Conservation (phyloP, 2,113 vertebrate genomes). For the Rhinolophus ferrumequinum region DNA sequence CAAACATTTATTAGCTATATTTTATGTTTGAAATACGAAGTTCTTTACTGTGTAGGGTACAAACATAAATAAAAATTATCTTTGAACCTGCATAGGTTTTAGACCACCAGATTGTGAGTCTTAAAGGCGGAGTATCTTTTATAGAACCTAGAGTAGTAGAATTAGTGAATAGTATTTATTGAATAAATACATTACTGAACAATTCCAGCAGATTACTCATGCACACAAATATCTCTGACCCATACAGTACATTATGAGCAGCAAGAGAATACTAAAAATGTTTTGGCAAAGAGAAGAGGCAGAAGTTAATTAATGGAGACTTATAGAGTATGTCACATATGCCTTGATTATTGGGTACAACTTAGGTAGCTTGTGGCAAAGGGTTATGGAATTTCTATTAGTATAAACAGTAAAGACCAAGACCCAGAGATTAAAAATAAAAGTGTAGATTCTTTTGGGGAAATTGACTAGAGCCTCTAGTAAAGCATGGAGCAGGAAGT, state of each 20-base stretch:
- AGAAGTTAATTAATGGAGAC: background rate
- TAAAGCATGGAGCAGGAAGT: background rate
- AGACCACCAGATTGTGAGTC: background rate
- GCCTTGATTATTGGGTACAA: background rate
- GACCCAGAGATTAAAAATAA: background rate
- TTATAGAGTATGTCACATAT: background rate
- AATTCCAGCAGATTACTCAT: background rate
- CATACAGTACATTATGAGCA: background rate
- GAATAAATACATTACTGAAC: background rate
- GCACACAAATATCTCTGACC: background rate
- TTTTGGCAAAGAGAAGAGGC: background rate
- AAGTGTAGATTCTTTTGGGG: background rate
- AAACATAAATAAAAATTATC: background rate
- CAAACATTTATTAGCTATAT: background rate
- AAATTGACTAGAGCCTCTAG: background rate
- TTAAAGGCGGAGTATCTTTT: background rate
- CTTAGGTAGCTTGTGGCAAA: background rate
- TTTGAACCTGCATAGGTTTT: background rate
- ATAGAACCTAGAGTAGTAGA: background rate
- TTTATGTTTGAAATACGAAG: background rate
- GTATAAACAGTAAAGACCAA: background rate
- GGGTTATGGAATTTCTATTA: background rate
- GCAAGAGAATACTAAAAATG: background rate
- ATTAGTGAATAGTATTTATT: background rate
- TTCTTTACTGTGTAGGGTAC: background rate